Base-by-base conservation (phyloP, 2,888 invertebrate genomes). In the Scrobipalpa costella region DNA sequence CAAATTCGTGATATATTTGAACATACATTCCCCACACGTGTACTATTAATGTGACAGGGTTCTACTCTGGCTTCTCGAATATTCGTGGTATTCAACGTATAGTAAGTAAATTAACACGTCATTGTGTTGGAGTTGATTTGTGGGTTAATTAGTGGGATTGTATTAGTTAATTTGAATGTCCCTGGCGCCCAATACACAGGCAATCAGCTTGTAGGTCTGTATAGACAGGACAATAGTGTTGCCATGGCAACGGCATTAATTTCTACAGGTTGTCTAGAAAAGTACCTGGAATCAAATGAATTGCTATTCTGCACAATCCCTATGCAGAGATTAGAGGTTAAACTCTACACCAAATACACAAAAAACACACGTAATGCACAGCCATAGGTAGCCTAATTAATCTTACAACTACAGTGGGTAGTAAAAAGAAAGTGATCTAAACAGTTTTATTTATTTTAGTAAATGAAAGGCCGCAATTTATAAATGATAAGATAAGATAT, bases 151-250 rank as follows among this genome's bases (percentile, higher is more conserved):
- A 55, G 34, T 8, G 8, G 55, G 34, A 55, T 55, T 55, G 55
- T 55, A 27, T 55, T 55, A 55, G 55, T 55, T 55, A 55, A 55
- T 55, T 55, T 55, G 27, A 13, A 55, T 55, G 55, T 55, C 55
- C 33, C 27, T n/a, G 7, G 34, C 55, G 0, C 55, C 55, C 11
- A 27, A 27, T 34, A 55, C 55, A n/a, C 34, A 55, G 15, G 34
- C 55, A 55, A 55, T 55, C 55, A 55, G 55, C 27, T n/a, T n/a
- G n/a, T n/a, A n/a, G n/a, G n/a, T 33, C 9, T n/a, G 19, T 11
- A 40, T n/a, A 36, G n/a, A 34, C 27, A 36, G 8, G 34, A 36
- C n/a, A 7, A 19, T 15, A 8, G 19, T 21, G 33, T 27, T 34
- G 34, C 17, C 50, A 33, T 55, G 11, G 15, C 15, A 33, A 55